Evolutionary conservation across 2,888 invertebrate genomes (phyloP).

Genomic region (Sceliomorpha sp.): DNA sequence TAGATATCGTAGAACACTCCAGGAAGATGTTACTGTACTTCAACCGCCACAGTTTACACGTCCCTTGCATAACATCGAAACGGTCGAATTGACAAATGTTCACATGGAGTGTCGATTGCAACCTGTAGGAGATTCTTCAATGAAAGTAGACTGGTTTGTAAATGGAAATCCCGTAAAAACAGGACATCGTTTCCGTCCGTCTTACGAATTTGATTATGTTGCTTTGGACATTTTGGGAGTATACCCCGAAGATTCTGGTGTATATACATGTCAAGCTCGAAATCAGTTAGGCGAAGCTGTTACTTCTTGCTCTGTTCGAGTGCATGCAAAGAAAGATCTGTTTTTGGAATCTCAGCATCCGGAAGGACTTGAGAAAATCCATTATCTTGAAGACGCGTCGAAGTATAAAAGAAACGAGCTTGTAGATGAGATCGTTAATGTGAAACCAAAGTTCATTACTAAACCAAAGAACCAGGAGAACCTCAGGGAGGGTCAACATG

Average conservation of each 20-base stretch:
- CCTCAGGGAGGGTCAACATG: constrained; percentile 93
- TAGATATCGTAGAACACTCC: constrained; percentile 84
- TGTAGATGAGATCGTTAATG: constrained; percentile 90
- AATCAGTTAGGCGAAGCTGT: constrained; percentile 97
- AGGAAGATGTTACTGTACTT: constrained; percentile 90
- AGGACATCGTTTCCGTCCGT: constrained; percentile 96
- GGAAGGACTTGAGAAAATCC: constrained; percentile 94
- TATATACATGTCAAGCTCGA: constrained; percentile 96
- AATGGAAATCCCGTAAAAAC: constrained; percentile 95
- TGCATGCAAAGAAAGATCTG: constrained; percentile 93
- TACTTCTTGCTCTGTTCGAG: constrained; percentile 93
- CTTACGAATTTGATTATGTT: constrained; percentile 98
- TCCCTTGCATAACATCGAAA: constrained; percentile 93
- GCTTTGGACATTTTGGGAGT: constrained; percentile 97
- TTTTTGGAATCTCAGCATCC: constrained; percentile 94
- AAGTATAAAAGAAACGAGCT: constrained; percentile 91
- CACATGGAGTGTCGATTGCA: constrained; percentile 95
- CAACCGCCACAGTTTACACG: constrained; percentile 94
- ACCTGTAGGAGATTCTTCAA: constrained; percentile 94
- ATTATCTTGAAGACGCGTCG: constrained; percentile 93
- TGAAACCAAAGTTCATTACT: constrained; percentile 91
- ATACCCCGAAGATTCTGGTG: constrained; percentile 98
- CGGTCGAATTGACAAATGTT: constrained; percentile 93
- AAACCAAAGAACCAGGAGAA: constrained; percentile 93
- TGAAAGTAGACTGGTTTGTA: constrained; percentile 97